Base-by-base conservation (phyloP, 1,140 invertebrate species). In the Aphidius gifuensis region DNA sequence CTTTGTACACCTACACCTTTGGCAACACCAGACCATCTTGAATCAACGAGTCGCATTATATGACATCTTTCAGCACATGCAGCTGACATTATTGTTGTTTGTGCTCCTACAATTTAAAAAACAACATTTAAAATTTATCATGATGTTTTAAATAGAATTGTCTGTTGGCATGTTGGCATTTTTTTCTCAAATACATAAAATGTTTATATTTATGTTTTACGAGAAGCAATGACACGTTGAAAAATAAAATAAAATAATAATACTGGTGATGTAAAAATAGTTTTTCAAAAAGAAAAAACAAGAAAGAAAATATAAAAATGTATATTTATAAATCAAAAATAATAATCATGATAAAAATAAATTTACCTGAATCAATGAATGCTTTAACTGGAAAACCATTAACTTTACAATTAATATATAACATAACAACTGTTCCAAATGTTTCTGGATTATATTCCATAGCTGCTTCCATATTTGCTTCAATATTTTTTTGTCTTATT, bases 391-490 rank as follows among this genome's bases (percentile, higher is more conserved):
- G 92, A 80, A 92, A 88, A 65, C 95, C 96, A 82, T 99, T 98
- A 1, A 99, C 94, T 81, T 89, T 90, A 74, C 94, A 96, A 76
- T 96, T 92, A 59, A 99, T 96, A 73, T 98, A 99, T 46, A 99
- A 84, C 96, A 99, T 99, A 9, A 93, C 88, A 49, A 99, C 96
- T 16, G 94, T 95, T 53, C 95, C 97, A 83, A 98, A 99, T 21
- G 92, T 96, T 79, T 99, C 96, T 0, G 97, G 97, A 82, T 96
- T 96, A 75, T 94, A 96, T 75, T 99, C 96, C 87, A 99, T 97
- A 1, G 96, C 97, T 1, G 94, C 94, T 74, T 98, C 94, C 96
- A 98, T 99, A 76, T 98, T 98, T 0, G 92, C 92, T 83, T 98
- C 94, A 62, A 98, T 96, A 79, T 98, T 98, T 75, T 97, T 94